These are phyloP conservation scores for Nothoprocta perdicaria DNA, from an alignment of 2,113 vertebrate genomes.

Conservation along the genomic window DNA sequence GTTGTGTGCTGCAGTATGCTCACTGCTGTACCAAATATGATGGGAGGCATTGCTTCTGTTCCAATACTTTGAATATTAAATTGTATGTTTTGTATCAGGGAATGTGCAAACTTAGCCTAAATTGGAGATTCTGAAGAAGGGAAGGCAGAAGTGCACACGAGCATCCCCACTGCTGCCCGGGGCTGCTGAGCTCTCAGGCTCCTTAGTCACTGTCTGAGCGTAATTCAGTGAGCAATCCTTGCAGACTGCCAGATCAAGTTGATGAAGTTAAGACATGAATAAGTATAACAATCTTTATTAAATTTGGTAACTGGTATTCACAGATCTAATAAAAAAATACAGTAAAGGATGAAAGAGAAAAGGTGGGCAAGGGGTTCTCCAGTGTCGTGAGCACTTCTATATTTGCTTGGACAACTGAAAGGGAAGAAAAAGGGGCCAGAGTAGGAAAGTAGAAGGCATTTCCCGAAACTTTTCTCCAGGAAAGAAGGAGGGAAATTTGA, in stretches of 20 bases:
- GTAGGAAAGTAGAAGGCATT: rapidly evolving
- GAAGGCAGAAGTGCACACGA: not conserved
- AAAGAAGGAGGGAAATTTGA: not conserved
- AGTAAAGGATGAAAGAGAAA: not conserved
- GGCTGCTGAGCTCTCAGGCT: not conserved
- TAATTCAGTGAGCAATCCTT: not conserved
- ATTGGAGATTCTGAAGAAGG: not conserved
- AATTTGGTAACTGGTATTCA: not conserved
- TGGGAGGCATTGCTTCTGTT: not conserved
- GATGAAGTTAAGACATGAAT: not conserved
- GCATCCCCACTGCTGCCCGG: not conserved
- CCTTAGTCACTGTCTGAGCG: not conserved
- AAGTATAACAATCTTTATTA: not conserved
- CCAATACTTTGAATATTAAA: not conserved
- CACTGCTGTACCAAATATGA: not conserved
- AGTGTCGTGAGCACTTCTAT: not conserved
- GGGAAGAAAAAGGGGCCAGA: not conserved
- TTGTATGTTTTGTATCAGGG: not conserved
- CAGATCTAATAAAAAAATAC: not conserved
- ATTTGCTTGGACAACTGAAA: rapidly evolving
- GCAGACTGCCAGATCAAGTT: not conserved
- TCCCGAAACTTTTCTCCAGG: no score
- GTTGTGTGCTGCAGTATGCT: not conserved
- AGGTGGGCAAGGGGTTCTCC: not conserved
- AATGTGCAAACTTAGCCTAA: not conserved